A percentile compares a stretch with the other conserved stretches of the same genome.
Evolutionary conservation across 2,888 invertebrate species (phyloP).

Genomic region (Cheilosia urbana): DNA sequence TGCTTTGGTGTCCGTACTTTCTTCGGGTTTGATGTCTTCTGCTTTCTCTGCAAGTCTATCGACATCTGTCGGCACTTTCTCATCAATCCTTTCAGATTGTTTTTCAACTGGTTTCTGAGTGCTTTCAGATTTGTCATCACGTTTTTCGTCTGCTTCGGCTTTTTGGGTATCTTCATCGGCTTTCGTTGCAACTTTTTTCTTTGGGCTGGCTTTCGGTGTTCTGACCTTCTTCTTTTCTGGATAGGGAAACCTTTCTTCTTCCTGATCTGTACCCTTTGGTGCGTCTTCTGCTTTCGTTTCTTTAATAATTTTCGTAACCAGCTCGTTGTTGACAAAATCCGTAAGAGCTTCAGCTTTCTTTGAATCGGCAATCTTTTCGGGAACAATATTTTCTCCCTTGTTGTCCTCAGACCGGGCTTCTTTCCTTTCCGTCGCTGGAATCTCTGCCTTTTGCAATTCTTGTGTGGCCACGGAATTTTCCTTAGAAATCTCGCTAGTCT

Average conservation of each 20-base stretch:
- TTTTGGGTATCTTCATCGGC: slow-evolving; percentile 72
- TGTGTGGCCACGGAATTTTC: neutral
- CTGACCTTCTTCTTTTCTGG: slow-evolving; percentile 52
- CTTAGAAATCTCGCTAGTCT: neutral
- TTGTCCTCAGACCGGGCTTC: no score
- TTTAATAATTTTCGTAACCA: slow-evolving; percentile 5
- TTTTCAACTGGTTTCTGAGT: slow-evolving; percentile 73
- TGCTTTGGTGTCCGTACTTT: slow-evolving; percentile 24
- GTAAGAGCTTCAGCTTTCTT: slow-evolving; percentile 8
- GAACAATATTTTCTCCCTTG: no score
- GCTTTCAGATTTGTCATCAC: slow-evolving; percentile 57
- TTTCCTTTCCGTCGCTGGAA: neutral
- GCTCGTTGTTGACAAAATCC: slow-evolving; percentile 39
- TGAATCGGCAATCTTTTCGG: neutral
- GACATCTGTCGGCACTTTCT: slow-evolving; percentile 46
- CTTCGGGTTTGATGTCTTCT: neutral
- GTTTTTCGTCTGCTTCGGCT: slow-evolving; percentile 17
- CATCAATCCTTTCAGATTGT: slow-evolving; percentile 65
- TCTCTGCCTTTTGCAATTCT: no score
- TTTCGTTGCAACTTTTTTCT: slow-evolving; percentile 73
- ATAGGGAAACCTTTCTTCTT: slow-evolving; percentile 41
- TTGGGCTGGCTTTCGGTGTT: slow-evolving; percentile 48
- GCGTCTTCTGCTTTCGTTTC: slow-evolving; percentile 8
- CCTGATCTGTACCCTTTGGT: slow-evolving; percentile 20
- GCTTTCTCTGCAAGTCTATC: slow-evolving; percentile 31